phyloP scores from a whole-genome alignment of 2,113 vertebrate species.

The Catagonus wagneri region DNA sequence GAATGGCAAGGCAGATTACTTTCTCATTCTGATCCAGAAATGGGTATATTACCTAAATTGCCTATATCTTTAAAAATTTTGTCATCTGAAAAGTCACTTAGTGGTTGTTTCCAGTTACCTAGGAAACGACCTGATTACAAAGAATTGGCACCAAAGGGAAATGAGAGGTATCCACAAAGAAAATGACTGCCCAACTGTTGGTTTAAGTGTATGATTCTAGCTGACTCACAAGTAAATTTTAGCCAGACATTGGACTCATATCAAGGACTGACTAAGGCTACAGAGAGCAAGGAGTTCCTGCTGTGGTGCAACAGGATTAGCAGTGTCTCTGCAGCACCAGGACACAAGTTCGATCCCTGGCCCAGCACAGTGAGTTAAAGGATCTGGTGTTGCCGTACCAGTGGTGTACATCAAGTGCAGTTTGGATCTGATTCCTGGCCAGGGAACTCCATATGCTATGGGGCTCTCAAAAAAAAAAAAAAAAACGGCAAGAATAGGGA shows the following conservation, averaged over 20 bases:
- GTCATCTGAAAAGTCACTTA: not conserved
- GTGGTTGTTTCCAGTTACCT: not conserved
- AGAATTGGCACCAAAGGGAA: not conserved
- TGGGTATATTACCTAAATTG: not conserved
- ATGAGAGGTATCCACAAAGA: not conserved
- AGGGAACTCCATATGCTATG: no score
- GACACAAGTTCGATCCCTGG: no score
- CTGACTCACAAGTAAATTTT: conserved; percentile 6
- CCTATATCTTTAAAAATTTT: not conserved
- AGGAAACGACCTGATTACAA: not conserved
- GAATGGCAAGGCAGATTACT: not conserved
- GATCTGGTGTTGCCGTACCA: no score
- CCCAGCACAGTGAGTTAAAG: no score
- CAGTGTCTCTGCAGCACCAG: no score
- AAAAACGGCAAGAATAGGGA: no score
- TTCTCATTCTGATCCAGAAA: not conserved
- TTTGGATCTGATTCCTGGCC: no score
- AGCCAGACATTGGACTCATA: not conserved
- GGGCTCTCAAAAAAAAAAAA: no score
- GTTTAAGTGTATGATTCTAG: conserved; percentile 13
- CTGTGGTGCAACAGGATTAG: no score
- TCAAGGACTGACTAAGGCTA: not conserved
- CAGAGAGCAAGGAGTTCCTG: not conserved
- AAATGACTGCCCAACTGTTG: not conserved
- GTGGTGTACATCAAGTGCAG: no score